Conservation (phyloP, 53 echinoderm and acorn worm species). For the Mesocentrotus franciscanus region DNA sequence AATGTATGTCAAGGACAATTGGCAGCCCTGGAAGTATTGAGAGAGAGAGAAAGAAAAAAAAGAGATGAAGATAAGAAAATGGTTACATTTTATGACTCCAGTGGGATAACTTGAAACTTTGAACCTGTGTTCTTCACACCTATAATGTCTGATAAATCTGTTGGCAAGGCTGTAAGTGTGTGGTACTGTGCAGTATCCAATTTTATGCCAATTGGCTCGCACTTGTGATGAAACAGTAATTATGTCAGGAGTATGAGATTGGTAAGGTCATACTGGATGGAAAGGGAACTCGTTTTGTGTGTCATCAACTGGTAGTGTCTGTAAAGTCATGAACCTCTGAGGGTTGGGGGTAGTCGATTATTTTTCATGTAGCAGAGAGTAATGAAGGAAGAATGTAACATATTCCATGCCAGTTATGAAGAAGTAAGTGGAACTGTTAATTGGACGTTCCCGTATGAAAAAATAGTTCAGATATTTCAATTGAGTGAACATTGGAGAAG, state of each 20-base stretch:
- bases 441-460: neutral
- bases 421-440: neutral
- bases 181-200: neutral
- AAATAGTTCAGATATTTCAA: neutral
- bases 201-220: conserved; percentile 20
- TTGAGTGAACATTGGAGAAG: neutral
- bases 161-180: neutral
- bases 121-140: conserved; percentile 13
- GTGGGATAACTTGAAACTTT: neutral
- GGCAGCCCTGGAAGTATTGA: neutral
- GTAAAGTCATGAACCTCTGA: neutral
- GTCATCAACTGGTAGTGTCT: conserved; percentile 7
- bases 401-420: neutral
- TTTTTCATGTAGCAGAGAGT: neutral
- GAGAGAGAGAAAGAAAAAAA: neutral
- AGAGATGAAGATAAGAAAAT: neutral
- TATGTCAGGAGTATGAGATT: neutral
- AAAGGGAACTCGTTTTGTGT: neutral
- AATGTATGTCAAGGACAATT: neutral
- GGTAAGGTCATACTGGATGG: neutral
- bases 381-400: neutral
- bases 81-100: neutral
- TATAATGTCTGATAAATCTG: conserved; percentile 21
- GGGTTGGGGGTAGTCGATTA: neutral
- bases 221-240: conserved; percentile 16